Conservation (phyloP, 2,888 invertebrate species). For the Thecocarcelia acutangulata region DNA sequence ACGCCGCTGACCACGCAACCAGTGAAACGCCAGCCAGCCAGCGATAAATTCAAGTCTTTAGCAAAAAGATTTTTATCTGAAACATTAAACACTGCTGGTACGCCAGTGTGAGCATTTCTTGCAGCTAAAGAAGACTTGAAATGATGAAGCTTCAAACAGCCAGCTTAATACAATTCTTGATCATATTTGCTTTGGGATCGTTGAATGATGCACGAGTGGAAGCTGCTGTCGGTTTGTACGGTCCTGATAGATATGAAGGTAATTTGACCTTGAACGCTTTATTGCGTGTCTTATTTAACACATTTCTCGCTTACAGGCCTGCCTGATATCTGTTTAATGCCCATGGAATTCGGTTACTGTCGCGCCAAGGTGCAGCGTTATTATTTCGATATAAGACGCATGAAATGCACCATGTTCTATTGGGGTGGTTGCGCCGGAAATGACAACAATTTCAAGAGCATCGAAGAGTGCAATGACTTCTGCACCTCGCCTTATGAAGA, state of each 20-base stretch:
- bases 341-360: constrained; percentile 88
- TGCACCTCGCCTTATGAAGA: constrained; percentile 70
- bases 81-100: constrained; percentile 26
- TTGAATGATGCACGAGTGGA: constrained; percentile 40
- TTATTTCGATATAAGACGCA: constrained; percentile 84
- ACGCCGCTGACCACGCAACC: constrained; percentile 61
- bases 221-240: constrained; percentile 69
- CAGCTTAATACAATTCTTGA: constrained; percentile 49
- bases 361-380: constrained; percentile 88
- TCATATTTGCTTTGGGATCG: constrained; percentile 45
- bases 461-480: constrained; percentile 83
- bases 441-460: constrained; percentile 87
- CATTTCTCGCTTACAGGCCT: constrained; percentile 67
- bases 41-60: neutral
- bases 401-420: constrained; percentile 86
- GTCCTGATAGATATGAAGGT: constrained; percentile 71
- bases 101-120: constrained; percentile 37
- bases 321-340: constrained; percentile 85
- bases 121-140: neutral
- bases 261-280: constrained; percentile 42
- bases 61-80: constrained; percentile 30
- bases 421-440: constrained; percentile 90
- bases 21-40: constrained; percentile 45
- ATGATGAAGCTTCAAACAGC: constrained; percentile 49
- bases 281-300: no score